These are phyloP conservation scores for Echinometra lucunter DNA, from an alignment of 53 echinoderm and acorn worm species.

Conservation along the genomic window DNA sequence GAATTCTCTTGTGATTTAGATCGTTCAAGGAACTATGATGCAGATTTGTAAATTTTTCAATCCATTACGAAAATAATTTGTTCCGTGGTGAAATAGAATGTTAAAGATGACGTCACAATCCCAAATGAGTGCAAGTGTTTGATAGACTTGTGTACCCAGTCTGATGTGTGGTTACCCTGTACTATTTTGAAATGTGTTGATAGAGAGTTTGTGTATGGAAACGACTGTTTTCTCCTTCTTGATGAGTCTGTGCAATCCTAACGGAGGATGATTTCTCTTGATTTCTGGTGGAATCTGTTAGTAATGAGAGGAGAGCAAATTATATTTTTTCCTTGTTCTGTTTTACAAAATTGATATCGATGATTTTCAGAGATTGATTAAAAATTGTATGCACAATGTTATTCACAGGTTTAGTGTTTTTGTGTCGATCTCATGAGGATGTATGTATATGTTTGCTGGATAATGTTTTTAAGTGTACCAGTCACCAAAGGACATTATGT, in stretches of 20 bases:
- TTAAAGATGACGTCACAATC: slow-evolving; percentile 38
- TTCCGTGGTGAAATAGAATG: slow-evolving; percentile 31
- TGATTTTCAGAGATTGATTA: slow-evolving; percentile 50
- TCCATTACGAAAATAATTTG: background rate
- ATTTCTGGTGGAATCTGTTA: slow-evolving; percentile 12
- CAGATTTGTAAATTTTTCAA: slow-evolving; percentile 11
- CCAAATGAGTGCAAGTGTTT: slow-evolving; percentile 30
- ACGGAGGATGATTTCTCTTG: background rate
- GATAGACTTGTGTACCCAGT: slow-evolving; percentile 59
- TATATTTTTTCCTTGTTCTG: slow-evolving; percentile 60
- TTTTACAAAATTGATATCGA: slow-evolving; percentile 55
- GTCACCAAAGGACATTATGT: too few species aligned
- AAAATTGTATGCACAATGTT: slow-evolving; percentile 67
- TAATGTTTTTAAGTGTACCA: too few species aligned
- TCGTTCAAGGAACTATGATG: background rate
- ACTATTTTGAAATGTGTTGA: slow-evolving; percentile 55
- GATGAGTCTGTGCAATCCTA: slow-evolving; percentile 60
- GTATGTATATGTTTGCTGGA: too few species aligned
- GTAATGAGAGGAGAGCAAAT: slow-evolving; percentile 24
- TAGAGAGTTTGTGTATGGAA: slow-evolving; percentile 43
- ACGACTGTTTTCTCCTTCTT: slow-evolving; percentile 27
- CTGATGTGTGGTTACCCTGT: background rate
- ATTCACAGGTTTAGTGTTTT: background rate
- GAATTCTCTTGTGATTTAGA: background rate
- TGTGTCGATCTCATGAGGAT: background rate